Base-by-base conservation (phyloP, 92 coral and sea anemone genomes). In the Muricea muricata region DNA sequence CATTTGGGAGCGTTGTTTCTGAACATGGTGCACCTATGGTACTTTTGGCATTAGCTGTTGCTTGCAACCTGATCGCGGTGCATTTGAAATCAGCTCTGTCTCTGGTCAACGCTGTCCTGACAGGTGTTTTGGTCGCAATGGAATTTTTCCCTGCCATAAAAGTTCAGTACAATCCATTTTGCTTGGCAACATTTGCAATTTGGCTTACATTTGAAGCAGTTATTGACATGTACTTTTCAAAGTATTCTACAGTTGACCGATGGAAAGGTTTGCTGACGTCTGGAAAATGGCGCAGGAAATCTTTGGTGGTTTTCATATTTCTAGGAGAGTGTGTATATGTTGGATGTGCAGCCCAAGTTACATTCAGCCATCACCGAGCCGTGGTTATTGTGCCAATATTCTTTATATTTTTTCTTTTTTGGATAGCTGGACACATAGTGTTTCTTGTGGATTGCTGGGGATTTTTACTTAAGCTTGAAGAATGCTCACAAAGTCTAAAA, bases 401-500 rank as follows among this genome's bases (percentile, higher is more conserved):
- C 82, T 89, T 92, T 21, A 79, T 89, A 7, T 87, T 91, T 45
- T 84, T 94, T 8, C 72, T 89, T 12, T 88, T 93, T 33, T 96
- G 98, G 99, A 81, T 93, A 32, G 85, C 89, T 54, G 93, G 94
- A 65, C 99, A 97, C 68, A 84, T 93, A 40, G 93, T 93, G 91
- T 97, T 93, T 79, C 69, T 92, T 31, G 82, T 97, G 12, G 94
- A 97, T 6, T 91, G 93, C 73, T 97, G 99, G 99, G 96, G 98
- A 12, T 97, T 97, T 84, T 78, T 92, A 20, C 88, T 91, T 47
- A 97, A 97, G 57, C 95, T 97, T 72, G 99, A 97, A 37, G 98
- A 97, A 81, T 97, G 99, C 83, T 88, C 94, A 9, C 47, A 74
- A 48, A 85, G 91, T 26, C 72, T 97, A 29, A 93, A 85, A 17